Base-by-base conservation (phyloP, 2,797 vertebrate species). In the Sebastes iracundus region DNA sequence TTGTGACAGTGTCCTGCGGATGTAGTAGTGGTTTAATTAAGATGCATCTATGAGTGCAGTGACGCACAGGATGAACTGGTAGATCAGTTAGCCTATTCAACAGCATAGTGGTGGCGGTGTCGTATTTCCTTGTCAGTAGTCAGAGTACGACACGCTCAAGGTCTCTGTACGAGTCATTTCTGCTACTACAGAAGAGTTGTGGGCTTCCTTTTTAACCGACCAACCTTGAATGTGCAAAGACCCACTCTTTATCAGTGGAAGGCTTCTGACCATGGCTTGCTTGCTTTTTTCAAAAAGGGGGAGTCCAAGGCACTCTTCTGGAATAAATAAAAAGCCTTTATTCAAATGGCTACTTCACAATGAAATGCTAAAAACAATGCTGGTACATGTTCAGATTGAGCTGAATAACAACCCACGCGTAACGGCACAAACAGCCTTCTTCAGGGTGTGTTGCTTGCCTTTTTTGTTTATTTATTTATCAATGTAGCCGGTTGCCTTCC, bases 161-260 rank as follows among this genome's bases (percentile, higher is more conserved):
- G 81, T 81, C 85, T 78, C 65, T 75, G 10, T 81, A 7, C 5
- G 16, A 42, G 20, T 80, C 72, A 59, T 16, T 18, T n/a, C 27
- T 71, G 69, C 42, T 49, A 1, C 59, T 30, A 6, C 32, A 52
- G 56, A 49, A 38, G 49, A 79, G 27, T 66, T 61, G 62, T 70
- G 12, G 28, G 38, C 72, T 28, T 75, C 11, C 35, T 76, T 64
- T 64, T 68, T 23, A 27, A 78, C 11, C 3, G 8, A 38, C 49
- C 62, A 68, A 72, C 67, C 77, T 79, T 83, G 61, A 75, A 60
- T 55, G 60, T 67, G 55, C 32, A 23, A 64, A 71, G 38, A 13
- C 22, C 35, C 30, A 7, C 6, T 63, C 23, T 61, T 71, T 33
- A 58, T 42, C 65, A 53, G n/a, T 12, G 33, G 23, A 56, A 70